Evolutionary conservation across 2,113 vertebrate genomes (phyloP).

Genomic region (Cariama cristata): DNA sequence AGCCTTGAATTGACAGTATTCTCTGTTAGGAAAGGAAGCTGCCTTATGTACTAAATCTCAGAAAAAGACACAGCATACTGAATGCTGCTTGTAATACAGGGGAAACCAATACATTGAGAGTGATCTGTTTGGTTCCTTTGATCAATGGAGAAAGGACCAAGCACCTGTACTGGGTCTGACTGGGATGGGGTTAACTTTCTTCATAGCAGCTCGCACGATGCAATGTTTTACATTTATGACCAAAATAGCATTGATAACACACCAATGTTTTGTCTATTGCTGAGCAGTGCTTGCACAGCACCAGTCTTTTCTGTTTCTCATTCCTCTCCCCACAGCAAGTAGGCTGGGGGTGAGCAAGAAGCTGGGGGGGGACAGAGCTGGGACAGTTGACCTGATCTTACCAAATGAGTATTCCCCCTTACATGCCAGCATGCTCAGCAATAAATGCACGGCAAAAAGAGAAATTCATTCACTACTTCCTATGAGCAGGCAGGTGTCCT

Average conservation of each 20-base stretch:
- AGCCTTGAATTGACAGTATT: background rate
- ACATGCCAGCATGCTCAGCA: accelerated
- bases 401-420: background rate
- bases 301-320: background rate
- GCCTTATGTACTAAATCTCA: background rate
- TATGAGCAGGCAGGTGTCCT: background rate
- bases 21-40: background rate
- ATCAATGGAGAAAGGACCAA: background rate
- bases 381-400: background rate
- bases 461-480: background rate
- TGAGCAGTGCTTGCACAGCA: background rate
- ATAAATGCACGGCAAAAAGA: background rate
- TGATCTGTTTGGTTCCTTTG: background rate
- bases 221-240: background rate
- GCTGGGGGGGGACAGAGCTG: background rate
- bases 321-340: accelerated
- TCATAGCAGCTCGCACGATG: background rate
- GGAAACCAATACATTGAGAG: background rate
- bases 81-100: background rate
- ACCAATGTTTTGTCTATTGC: background rate
- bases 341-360: background rate
- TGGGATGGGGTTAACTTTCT: background rate
- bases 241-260: background rate
- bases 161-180: background rate
- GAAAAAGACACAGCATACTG: background rate